A percentile compares a stretch with the other conserved stretches of the same genome.
These are phyloP conservation scores for Acanthosepion pharaonis DNA, from an alignment of 2,888 invertebrate species.

Conservation along the genomic window DNA sequence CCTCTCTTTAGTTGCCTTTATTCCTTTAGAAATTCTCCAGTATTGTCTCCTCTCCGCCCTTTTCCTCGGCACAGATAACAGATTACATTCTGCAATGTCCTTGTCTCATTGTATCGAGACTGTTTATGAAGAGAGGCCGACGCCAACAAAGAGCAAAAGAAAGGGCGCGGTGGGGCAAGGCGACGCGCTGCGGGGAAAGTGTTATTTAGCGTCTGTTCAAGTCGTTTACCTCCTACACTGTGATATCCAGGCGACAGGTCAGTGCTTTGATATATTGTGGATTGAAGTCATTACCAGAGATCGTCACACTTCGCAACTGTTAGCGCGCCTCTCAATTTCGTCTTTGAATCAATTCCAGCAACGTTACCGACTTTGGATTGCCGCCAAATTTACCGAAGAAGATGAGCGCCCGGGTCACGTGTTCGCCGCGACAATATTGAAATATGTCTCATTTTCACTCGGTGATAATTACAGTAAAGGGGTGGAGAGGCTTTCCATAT, in stretches of 20 bases:
- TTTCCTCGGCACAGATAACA: background rate
- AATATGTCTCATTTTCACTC: background rate
- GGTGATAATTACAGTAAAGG: background rate
- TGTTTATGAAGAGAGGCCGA: background rate
- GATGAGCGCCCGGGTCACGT: background rate
- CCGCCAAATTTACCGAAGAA: background rate
- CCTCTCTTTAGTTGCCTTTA: background rate
- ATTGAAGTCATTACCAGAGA: background rate
- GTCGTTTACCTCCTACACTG: background rate
- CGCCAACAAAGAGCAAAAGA: background rate
- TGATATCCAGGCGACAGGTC: background rate
- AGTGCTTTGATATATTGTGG: background rate
- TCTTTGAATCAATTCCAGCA: background rate
- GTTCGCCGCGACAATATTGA: background rate
- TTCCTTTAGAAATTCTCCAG: background rate
- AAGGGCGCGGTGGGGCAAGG: background rate
- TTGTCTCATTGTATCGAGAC: background rate
- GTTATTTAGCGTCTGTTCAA: background rate
- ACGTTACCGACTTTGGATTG: background rate
- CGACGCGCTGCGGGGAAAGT: background rate
- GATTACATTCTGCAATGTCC: background rate
- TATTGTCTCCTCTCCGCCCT: background rate
- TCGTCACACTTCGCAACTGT: background rate
- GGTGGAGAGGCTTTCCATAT: too few relatives aligned
- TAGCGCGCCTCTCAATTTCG: background rate